These are phyloP conservation scores for Phocoena sinus DNA, from an alignment of 2,113 vertebrate species.

Conservation along the genomic window DNA sequence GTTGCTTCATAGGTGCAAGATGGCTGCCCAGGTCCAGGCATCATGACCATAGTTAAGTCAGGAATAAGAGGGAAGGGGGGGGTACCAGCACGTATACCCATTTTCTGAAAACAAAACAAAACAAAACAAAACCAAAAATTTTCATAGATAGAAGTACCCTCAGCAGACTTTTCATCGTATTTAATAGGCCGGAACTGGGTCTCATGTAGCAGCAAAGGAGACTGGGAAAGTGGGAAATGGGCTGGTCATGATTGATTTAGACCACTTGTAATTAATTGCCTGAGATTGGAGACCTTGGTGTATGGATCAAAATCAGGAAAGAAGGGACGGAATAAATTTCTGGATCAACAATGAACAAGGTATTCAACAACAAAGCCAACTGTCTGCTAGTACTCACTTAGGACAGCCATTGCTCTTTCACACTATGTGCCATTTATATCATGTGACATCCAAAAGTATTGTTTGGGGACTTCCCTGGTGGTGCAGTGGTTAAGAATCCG, in stretches of 20 bases:
- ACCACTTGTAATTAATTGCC: not conserved
- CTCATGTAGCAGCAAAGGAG: not conserved
- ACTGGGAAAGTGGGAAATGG: not conserved
- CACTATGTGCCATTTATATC: not conserved
- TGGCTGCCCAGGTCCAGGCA: not conserved
- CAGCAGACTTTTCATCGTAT: not conserved
- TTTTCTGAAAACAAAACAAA: not conserved
- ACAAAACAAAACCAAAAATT: not conserved
- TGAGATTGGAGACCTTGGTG: not conserved
- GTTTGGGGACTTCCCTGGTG: not conserved
- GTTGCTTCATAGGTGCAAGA: not conserved
- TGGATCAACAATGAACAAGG: not conserved
- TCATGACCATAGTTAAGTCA: not conserved
- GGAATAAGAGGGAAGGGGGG: not conserved
- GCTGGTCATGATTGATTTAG: not conserved
- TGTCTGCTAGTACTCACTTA: not conserved
- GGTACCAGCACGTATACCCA: not conserved
- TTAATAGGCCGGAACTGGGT: not conserved
- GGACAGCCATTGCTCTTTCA: not conserved
- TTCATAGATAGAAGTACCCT: not conserved
- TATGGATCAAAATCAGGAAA: conserved; percentile 13
- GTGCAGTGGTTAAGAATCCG: too few relatives aligned
- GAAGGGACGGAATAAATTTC: not conserved
- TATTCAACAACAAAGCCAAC: not conserved
- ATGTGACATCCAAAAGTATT: not conserved